Conservation (phyloP, 2,113 vertebrate genomes). For the Corythoichthys haematopterus region DNA sequence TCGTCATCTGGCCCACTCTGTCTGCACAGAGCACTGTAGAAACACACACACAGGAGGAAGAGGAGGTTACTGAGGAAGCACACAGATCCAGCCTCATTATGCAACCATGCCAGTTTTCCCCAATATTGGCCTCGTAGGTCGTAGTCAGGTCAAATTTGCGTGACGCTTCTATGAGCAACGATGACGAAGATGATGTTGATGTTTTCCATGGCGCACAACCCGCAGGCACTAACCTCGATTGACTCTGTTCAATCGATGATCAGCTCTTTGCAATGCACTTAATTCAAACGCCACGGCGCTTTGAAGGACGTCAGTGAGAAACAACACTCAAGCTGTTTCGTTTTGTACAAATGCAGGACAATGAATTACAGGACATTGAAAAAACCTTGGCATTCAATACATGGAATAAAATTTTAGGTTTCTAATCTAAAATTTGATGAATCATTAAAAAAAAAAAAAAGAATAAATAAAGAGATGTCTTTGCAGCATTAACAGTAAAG, state of each 20-base stretch:
- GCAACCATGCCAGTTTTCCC: neutral
- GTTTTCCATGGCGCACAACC: conserved; percentile 45
- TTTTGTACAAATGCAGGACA: neutral
- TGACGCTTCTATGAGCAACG: conserved; percentile 1
- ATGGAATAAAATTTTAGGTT: too few species aligned
- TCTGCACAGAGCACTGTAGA: conserved; percentile 94
- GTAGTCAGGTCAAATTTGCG: conserved; percentile 1
- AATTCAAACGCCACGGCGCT: neutral
- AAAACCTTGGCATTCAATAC: neutral
- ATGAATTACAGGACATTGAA: neutral
- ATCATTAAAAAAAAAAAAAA: too few species aligned
- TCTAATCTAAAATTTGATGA: too few species aligned
- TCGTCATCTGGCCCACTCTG: conserved; percentile 99
- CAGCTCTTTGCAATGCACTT: neutral
- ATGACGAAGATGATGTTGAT: conserved; percentile 1
- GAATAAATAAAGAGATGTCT: too few species aligned
- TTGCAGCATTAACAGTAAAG: too few species aligned
- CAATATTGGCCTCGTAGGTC: neutral
- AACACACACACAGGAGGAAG: neutral
- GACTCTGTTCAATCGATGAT: conserved; percentile 29
- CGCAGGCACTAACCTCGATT: conserved; percentile 13
- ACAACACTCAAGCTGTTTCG: neutral
- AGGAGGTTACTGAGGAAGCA: neutral
- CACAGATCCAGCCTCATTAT: conserved; percentile 16
- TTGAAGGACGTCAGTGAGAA: too few species aligned